Evolutionary conservation across 2,888 invertebrate genomes (phyloP).

Genomic region (Pocota personata): DNA sequence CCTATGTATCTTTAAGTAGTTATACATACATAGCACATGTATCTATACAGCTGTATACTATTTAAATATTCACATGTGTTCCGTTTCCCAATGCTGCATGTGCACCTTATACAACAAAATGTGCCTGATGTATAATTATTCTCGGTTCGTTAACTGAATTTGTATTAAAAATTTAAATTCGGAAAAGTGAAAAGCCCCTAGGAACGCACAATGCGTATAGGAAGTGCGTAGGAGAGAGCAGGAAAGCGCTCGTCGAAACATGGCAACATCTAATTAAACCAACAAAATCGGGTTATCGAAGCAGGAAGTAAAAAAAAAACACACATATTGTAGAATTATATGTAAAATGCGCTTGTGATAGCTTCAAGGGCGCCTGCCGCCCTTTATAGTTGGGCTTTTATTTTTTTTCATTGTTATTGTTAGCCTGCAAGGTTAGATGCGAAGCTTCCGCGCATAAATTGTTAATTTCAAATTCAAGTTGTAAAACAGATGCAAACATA

Average conservation of each 20-base stretch:
- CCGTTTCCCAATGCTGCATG: constrained; percentile 31
- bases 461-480: constrained; percentile 39
- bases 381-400: constrained; percentile 25
- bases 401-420: constrained; percentile 14
- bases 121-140: constrained; percentile 20
- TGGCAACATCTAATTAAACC: constrained; percentile 18
- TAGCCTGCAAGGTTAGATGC: constrained; percentile 31
- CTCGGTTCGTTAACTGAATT: constrained; percentile 20
- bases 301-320: constrained; percentile 60
- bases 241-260: not conserved
- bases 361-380: constrained; percentile 39
- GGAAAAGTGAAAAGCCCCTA: constrained; percentile 11
- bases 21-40: not conserved
- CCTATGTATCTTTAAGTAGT: not conserved
- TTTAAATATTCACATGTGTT: constrained; percentile 39
- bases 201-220: constrained; percentile 17
- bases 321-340: not conserved
- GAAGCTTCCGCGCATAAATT: constrained; percentile 63
- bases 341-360: constrained; percentile 59
- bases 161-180: constrained; percentile 36
- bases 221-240: not conserved
- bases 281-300: constrained; percentile 57
- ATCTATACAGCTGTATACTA: not conserved
- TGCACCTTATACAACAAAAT: constrained; percentile 23
- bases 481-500: constrained; percentile 29